phyloP scores from a whole-genome alignment of 2,888 invertebrate species.

The Catocala nupta region DNA sequence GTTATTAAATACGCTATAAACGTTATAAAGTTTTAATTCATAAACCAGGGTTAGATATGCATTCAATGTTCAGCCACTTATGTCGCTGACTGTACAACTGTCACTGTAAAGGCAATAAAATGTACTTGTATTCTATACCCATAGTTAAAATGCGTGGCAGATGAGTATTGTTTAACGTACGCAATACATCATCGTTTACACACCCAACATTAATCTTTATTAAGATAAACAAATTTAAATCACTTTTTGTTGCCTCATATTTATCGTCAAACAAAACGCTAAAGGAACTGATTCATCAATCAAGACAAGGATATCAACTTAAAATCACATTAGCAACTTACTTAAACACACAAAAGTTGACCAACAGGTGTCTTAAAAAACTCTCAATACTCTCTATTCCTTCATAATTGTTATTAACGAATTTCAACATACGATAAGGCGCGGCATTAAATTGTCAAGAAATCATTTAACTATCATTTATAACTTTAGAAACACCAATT shows the following conservation, averaged over 20 bases:
- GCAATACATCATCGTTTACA: constrained; percentile 5
- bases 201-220: constrained; percentile 75
- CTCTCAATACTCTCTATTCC: constrained; percentile 61
- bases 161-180: constrained; percentile 10
- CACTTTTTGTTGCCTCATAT: constrained; percentile 68
- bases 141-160: neutral
- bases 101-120: too few relatives aligned
- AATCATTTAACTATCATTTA: constrained; percentile 78
- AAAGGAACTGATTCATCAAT: constrained; percentile 78
- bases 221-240: constrained; percentile 77
- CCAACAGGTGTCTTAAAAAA: constrained; percentile 60
- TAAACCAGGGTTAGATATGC: too few relatives aligned
- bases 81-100: too few relatives aligned
- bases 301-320: constrained; percentile 83
- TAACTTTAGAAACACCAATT: constrained; percentile 62
- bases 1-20: too few relatives aligned
- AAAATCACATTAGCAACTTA: constrained; percentile 76
- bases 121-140: too few relatives aligned
- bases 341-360: constrained; percentile 64
- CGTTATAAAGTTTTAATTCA: too few relatives aligned
- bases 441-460: constrained; percentile 83
- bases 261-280: constrained; percentile 66
- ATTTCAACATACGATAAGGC: constrained; percentile 65
- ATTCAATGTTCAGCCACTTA: too few relatives aligned
- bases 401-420: constrained; percentile 77